phyloP scores from a whole-genome alignment of 2,888 invertebrate genomes.

The Meteorus cinctellus region DNA sequence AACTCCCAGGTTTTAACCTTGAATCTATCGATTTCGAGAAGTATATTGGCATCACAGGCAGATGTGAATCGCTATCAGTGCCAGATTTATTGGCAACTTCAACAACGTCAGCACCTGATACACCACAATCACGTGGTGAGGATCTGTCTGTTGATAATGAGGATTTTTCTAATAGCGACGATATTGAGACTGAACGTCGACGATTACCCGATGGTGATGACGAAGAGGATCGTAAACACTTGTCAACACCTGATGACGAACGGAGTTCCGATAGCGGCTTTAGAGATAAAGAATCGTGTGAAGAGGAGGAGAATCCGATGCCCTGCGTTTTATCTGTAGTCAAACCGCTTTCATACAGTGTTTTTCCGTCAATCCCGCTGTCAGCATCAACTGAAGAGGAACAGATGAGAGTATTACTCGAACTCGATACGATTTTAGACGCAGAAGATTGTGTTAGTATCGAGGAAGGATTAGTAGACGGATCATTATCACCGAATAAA shows the following conservation, averaged over 20 bases:
- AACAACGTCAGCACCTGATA: slow-evolving; percentile 56
- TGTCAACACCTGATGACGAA: slow-evolving; percentile 74
- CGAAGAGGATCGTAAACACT: slow-evolving; percentile 71
- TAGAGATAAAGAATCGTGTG: slow-evolving; percentile 73
- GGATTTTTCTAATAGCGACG: slow-evolving; percentile 62
- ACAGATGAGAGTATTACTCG: slow-evolving; percentile 66
- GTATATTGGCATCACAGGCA: slow-evolving; percentile 28
- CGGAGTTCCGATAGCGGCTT: slow-evolving; percentile 75
- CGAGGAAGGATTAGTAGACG: slow-evolving; percentile 53
- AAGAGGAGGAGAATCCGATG: slow-evolving; percentile 68
- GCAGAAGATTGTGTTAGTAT: slow-evolving; percentile 65
- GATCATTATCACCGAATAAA: slow-evolving; percentile 36
- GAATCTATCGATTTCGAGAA: slow-evolving; percentile 50
- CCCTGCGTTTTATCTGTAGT: slow-evolving; percentile 46
- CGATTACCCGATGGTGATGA: slow-evolving; percentile 61
- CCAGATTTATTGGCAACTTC: slow-evolving; percentile 42
- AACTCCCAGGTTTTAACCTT: slow-evolving; percentile 56
- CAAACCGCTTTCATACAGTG: slow-evolving; percentile 44
- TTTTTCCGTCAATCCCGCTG: slow-evolving; percentile 43
- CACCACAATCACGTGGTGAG: slow-evolving; percentile 58
- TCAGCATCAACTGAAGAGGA: slow-evolving; percentile 65
- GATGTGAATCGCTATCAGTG: slow-evolving; percentile 37
- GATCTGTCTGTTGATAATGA: slow-evolving; percentile 60
- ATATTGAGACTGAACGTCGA: slow-evolving; percentile 49
- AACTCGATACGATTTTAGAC: slow-evolving; percentile 68